A percentile compares a stretch with the other conserved stretches of the same genome.
phyloP scores from a whole-genome alignment of 2,797 vertebrate genomes.

The Phataginus tricuspis region DNA sequence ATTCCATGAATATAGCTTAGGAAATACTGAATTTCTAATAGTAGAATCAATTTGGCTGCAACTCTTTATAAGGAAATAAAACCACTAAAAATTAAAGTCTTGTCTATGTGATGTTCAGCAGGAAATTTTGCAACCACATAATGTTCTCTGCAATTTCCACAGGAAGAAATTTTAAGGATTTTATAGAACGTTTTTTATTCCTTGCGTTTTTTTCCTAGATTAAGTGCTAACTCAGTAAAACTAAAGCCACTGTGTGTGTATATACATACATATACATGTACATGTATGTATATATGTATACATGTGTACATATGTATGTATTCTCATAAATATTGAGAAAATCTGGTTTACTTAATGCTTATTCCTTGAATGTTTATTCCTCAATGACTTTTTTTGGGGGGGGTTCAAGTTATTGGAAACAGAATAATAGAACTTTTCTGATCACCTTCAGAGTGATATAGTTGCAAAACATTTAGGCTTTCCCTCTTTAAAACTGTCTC shows the following conservation, averaged over 20 bases:
- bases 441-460: neutral
- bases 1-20: neutral
- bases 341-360: neutral
- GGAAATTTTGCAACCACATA: slow-evolving; percentile 69
- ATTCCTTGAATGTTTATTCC: neutral
- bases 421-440: neutral
- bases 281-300: no score
- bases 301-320: neutral
- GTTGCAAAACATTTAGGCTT: neutral
- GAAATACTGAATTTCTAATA: slow-evolving; percentile 65
- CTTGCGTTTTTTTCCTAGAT: slow-evolving; percentile 36
- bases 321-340: neutral
- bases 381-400: neutral
- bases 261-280: neutral
- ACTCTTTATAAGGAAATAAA: slow-evolving; percentile 61
- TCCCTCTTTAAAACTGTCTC: neutral
- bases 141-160: slow-evolving; percentile 64
- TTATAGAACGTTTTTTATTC: neutral
- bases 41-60: slow-evolving; percentile 51
- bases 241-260: neutral
- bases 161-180: slow-evolving; percentile 60
- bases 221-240: slow-evolving; percentile 62
- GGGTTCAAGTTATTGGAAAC: neutral
- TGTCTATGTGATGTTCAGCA: slow-evolving; percentile 40
- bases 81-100: slow-evolving; percentile 66